phyloP scores from a whole-genome alignment of 2,113 vertebrate genomes.

The Phocoena phocoena region DNA sequence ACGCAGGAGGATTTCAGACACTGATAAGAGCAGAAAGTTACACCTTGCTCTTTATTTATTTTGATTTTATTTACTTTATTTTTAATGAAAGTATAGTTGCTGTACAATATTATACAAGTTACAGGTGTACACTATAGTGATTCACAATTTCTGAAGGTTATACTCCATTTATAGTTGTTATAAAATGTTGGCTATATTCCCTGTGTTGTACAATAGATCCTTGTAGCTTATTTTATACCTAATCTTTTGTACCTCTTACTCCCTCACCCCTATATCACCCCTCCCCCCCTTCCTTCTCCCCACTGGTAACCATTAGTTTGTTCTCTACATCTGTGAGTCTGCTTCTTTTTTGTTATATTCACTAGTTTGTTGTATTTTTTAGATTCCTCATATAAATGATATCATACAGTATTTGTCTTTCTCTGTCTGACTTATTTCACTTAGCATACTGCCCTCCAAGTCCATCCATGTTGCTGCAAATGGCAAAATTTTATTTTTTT shows the following conservation, averaged over 20 bases:
- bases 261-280: neutral
- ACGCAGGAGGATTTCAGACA: neutral
- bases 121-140: neutral
- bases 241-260: neutral
- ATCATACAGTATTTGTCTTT: neutral
- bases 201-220: neutral
- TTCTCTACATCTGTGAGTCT: neutral
- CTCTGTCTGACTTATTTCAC: neutral
- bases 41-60: neutral
- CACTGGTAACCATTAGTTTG: neutral
- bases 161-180: neutral
- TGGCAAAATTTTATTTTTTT: neutral
- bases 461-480: neutral
- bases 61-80: neutral
- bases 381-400: neutral
- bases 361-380: neutral
- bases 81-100: neutral
- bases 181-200: neutral
- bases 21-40: fast-evolving
- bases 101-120: neutral
- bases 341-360: neutral
- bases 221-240: neutral
- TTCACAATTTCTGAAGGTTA: neutral
- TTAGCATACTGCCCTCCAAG: neutral
- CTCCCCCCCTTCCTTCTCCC: neutral